Percentiles rank a stretch among this genome's conserved stretches.
These are phyloP conservation scores for Stratiomys singularior DNA, from an alignment of 2,888 invertebrate genomes.

Conservation along the genomic window DNA sequence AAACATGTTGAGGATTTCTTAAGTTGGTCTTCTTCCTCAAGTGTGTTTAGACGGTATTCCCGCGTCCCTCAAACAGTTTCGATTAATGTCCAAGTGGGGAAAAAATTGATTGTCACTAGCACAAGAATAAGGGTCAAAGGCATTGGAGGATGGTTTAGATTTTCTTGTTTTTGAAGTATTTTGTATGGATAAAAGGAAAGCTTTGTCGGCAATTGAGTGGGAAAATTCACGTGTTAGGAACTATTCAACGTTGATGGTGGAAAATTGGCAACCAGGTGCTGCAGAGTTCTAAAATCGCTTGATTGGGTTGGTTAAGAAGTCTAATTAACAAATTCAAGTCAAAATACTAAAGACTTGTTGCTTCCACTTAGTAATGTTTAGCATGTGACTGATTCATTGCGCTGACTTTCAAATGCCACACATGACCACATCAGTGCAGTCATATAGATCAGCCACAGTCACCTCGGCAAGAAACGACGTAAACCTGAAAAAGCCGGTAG, in stretches of 20 bases:
- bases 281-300: not conserved
- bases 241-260: not conserved
- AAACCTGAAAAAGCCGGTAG: constrained; percentile 27
- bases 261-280: constrained; percentile 18
- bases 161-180: too few relatives aligned
- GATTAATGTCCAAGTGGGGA: too few relatives aligned
- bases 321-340: constrained; percentile 27
- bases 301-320: not conserved
- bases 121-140: too few relatives aligned
- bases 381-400: constrained; percentile 1
- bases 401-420: not conserved
- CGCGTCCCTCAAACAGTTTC: too few relatives aligned
- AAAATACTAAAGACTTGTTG: not conserved
- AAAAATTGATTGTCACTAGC: too few relatives aligned
- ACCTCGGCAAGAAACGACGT: not conserved
- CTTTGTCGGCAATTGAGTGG: too few relatives aligned
- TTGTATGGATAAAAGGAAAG: too few relatives aligned
- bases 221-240: too few relatives aligned
- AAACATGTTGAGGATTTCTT: too few relatives aligned
- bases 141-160: too few relatives aligned
- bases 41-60: too few relatives aligned
- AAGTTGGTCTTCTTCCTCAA: too few relatives aligned
- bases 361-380: not conserved
- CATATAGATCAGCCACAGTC: not conserved
- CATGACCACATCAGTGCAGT: not conserved